These are phyloP conservation scores for Genyomyrus donnyi DNA, from an alignment of 2,113 vertebrate genomes.

Conservation along the genomic window DNA sequence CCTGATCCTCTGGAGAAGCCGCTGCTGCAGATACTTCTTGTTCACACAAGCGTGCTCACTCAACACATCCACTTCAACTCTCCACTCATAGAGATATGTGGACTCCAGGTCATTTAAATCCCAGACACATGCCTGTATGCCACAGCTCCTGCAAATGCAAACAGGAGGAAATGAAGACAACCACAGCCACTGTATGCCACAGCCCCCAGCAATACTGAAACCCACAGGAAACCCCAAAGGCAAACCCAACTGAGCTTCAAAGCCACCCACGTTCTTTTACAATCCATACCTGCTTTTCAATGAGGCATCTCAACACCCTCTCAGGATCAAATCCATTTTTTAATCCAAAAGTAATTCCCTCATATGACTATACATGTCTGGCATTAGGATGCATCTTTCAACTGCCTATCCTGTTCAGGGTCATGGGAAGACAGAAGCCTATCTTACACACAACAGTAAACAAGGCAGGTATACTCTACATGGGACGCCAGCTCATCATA, in stretches of 20 bases:
- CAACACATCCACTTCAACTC: not conserved
- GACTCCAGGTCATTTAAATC: not conserved
- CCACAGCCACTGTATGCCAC: not conserved
- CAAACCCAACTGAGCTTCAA: not conserved
- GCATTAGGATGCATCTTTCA: not conserved
- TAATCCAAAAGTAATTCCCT: not conserved
- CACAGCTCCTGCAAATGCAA: not conserved
- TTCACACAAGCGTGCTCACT: not conserved
- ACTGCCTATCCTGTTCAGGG: not conserved
- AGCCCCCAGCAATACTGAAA: not conserved
- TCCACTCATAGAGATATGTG: not conserved
- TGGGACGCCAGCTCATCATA: not conserved
- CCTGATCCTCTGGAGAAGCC: not conserved
- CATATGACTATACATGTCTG: not conserved
- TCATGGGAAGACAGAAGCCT: not conserved
- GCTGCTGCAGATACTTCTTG: not conserved
- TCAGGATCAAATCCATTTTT: not conserved
- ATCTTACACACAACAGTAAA: not conserved
- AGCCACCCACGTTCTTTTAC: not conserved
- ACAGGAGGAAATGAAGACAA: not conserved
- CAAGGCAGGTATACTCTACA: not conserved
- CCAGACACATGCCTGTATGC: not conserved
- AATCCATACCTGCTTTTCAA: not conserved
- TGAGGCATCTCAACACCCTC: not conserved
- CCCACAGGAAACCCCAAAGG: not conserved